Percentiles rank a stretch among this genome's conserved stretches.
phyloP scores from a whole-genome alignment of 2,888 invertebrate genomes.

The Noctuana brunneofusca region DNA sequence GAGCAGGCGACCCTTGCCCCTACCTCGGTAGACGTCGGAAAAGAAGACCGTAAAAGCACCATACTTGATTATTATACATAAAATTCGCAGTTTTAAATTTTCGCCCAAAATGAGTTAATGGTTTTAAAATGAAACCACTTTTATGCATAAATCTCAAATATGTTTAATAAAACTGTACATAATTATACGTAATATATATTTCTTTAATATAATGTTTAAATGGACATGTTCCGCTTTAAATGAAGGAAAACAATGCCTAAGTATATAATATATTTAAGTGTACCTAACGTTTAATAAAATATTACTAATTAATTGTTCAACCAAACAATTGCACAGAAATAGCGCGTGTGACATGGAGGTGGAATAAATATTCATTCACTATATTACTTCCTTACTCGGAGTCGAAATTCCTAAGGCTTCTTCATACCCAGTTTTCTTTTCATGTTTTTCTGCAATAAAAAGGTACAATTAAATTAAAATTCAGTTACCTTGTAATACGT shows the following conservation, averaged over 20 bases:
- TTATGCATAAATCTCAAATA: slow-evolving; percentile 51
- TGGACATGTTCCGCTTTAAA: slow-evolving; percentile 72
- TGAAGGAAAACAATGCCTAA: slow-evolving; percentile 62
- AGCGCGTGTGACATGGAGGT: slow-evolving; percentile 59
- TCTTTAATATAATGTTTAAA: slow-evolving; percentile 62
- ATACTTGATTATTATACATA: too few species aligned
- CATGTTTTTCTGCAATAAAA: slow-evolving; percentile 76
- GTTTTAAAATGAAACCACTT: slow-evolving; percentile 36
- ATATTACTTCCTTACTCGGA: slow-evolving; percentile 92
- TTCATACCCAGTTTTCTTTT: slow-evolving; percentile 90
- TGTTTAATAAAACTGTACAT: slow-evolving; percentile 75
- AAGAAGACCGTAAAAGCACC: slow-evolving; percentile 19
- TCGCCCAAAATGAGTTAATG: neutral
- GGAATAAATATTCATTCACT: slow-evolving; percentile 55
- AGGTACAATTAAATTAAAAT: too few species aligned
- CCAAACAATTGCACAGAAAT: slow-evolving; percentile 76
- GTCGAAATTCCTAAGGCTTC: slow-evolving; percentile 96
- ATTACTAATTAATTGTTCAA: slow-evolving; percentile 72
- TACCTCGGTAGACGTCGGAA: slow-evolving; percentile 19
- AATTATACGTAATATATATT: slow-evolving; percentile 66
- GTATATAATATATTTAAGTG: slow-evolving; percentile 51
- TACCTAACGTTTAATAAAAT: slow-evolving; percentile 59
- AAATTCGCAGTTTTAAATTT: too few species aligned
- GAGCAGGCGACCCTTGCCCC: slow-evolving; percentile 12
- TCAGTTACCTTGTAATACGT: too few species aligned